A percentile compares a stretch with the other conserved stretches of the same genome.
Conservation (phyloP, 2,113 vertebrate species). For the Triplophysa tibetana region DNA sequence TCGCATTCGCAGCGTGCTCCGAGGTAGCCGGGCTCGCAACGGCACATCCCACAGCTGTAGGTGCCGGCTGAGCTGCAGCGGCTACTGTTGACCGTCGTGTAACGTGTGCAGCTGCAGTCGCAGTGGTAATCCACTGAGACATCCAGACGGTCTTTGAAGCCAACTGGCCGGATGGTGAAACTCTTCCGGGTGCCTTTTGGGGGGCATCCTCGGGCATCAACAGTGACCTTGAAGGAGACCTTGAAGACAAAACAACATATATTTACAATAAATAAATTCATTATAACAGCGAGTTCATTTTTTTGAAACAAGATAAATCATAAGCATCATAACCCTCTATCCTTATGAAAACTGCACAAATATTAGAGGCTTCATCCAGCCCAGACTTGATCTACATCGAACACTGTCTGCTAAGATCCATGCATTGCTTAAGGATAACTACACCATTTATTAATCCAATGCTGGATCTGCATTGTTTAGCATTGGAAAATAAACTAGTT, state of each 20-base stretch:
- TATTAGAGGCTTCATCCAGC: background rate
- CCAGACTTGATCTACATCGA: slow-evolving; percentile 17
- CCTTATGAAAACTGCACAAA: slow-evolving; percentile 53
- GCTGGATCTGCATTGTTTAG: background rate
- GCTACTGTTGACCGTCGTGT: slow-evolving; percentile 70
- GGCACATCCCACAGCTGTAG: slow-evolving; percentile 84
- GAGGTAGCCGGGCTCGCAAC: slow-evolving; percentile 83
- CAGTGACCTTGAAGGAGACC: slow-evolving; percentile 88
- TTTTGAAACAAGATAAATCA: slow-evolving; percentile 32
- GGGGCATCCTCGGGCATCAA: slow-evolving; percentile 85
- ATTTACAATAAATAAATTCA: background rate
- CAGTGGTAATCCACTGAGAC: slow-evolving; percentile 84
- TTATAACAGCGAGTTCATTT: background rate
- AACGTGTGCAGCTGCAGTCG: slow-evolving; percentile 79
- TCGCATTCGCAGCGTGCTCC: slow-evolving; percentile 90
- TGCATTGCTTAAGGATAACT: background rate
- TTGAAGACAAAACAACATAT: slow-evolving; percentile 32
- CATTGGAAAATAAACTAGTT: background rate
- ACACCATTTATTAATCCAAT: background rate
- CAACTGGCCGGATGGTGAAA: slow-evolving; percentile 90
- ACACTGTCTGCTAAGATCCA: background rate
- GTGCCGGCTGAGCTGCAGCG: slow-evolving; percentile 86
- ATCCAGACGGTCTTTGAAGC: slow-evolving; percentile 90
- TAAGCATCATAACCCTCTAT: slow-evolving; percentile 38
- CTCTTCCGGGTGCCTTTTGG: slow-evolving; percentile 61